Conservation (phyloP, 1,140 invertebrate genomes). For the Zaprionus davidi region DNA sequence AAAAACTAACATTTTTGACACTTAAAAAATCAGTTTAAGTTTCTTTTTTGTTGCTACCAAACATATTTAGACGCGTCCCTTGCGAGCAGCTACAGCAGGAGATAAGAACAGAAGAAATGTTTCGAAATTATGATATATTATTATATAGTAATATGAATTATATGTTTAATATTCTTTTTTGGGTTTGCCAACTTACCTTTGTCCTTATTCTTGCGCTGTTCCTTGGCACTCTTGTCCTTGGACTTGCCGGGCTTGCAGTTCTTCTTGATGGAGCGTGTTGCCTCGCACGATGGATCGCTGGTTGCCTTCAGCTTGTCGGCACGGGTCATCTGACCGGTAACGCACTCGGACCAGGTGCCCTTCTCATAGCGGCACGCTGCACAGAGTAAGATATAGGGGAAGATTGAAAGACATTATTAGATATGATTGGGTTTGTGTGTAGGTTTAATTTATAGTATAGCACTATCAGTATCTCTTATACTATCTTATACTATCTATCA, state of each 20-base stretch:
- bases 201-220: slow-evolving; percentile 84
- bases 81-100: slow-evolving; percentile 70
- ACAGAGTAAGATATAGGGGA: neutral
- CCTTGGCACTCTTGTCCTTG: slow-evolving; percentile 84
- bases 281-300: slow-evolving; percentile 89
- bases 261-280: slow-evolving; percentile 89
- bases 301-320: slow-evolving; percentile 89
- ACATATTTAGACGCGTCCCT: slow-evolving; percentile 79
- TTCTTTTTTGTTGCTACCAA: slow-evolving; percentile 15
- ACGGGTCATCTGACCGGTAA: slow-evolving; percentile 87
- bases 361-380: slow-evolving; percentile 92
- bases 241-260: slow-evolving; percentile 88
- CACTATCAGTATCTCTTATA: neutral
- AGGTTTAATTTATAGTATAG: no score
- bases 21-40: slow-evolving; percentile 50
- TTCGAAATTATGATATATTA: neutral
- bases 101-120: slow-evolving; percentile 9
- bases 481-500: neutral
- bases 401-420: neutral
- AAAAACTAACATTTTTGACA: slow-evolving; percentile 56
- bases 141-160: slow-evolving; percentile 1
- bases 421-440: neutral
- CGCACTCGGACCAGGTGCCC: slow-evolving; percentile 93
- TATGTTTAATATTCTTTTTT: neutral
- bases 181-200: slow-evolving; percentile 64